Conservation (phyloP, 2,888 invertebrate species). For the Pinctada fucata region DNA sequence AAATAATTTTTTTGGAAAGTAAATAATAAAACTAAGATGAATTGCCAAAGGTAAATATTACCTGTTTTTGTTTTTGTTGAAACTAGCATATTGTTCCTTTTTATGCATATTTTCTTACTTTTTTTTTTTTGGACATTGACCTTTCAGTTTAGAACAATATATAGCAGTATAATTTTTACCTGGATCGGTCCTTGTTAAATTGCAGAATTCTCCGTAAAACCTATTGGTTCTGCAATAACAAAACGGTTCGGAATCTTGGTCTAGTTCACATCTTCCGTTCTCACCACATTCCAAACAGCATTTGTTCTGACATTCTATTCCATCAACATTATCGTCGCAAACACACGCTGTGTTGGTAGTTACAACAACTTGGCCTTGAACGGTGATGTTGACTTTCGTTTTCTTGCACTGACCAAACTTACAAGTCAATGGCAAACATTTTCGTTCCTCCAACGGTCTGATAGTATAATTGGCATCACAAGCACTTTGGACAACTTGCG, state of each 20-base stretch:
- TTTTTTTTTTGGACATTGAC: too few species aligned
- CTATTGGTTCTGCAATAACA: conserved; percentile 30
- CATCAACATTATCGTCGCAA: conserved; percentile 28
- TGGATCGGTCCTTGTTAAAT: conserved; percentile 1
- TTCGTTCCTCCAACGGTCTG: not conserved
- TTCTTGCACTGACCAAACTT: conserved; percentile 12
- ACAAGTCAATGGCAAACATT: conserved; percentile 7
- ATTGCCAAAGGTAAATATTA: too few species aligned
- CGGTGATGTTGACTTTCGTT: too few species aligned
- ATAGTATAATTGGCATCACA: not conserved
- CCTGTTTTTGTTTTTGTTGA: too few species aligned
- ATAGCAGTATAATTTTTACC: too few species aligned
- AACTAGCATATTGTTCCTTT: too few species aligned
- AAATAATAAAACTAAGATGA: too few species aligned
- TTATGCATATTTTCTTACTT: too few species aligned
- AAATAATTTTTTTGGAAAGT: too few species aligned
- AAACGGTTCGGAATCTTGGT: conserved; percentile 12
- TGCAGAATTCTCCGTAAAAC: conserved; percentile 28
- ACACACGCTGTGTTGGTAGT: conserved; percentile 6
- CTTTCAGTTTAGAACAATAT: too few species aligned
- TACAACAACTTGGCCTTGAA: not conserved
- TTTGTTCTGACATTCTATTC: conserved; percentile 26
- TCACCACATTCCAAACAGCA: conserved; percentile 43
- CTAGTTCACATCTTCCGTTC: conserved; percentile 32
- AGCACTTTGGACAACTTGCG: not conserved